Evolutionary conservation across 2,888 invertebrate species (phyloP), one percentile per base, ranked within the genome.

Genomic region (Atherix ibis): DNA sequence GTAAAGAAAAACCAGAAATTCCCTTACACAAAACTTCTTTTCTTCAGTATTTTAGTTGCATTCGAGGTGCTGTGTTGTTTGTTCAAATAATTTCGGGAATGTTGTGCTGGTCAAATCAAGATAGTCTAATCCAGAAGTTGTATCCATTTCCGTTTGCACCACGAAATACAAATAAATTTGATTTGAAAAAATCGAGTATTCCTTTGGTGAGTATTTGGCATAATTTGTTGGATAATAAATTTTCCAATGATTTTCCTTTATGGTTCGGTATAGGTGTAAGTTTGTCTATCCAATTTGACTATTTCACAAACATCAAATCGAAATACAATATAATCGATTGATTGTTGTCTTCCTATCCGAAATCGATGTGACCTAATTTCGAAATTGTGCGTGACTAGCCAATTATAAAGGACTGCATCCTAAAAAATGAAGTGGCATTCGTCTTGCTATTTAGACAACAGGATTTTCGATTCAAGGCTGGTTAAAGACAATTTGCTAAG

Each of bases 401-500:
- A 33, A 18, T 24, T 12, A 10, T 31, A 12, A 22, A 27, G 17
- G 26, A 4, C 18, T 14, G 27, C 12, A 18, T 17, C 10, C 17
- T 6, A 4, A n/a, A 32, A 31, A 37, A 52, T 53, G 47, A 53
- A 51, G 44, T 52, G 49, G 46, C 46, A 48, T 34, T 32, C 43
- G 43, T 47, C 47, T 40, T 46, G 53, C 32, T 61, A 52, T 43
- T 47, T 58, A 40, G 61, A 60, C 45, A 60, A 58, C 44, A 51
- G 55, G 37, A 47, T 50, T 28, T 60, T 62, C 42, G 62, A 62
- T 48, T 53, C 54, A 32, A 54, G 58, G 26, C 41, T 60, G 37
- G 56, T 58, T 16, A 61, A 61, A 46, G 49, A 56, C 27, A 54
- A 55, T 44, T 49, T 62, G 27, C 39, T 62, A 43, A 53, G 56